Evolutionary conservation across 2,888 invertebrate genomes (phyloP), one percentile per base, ranked within the genome.

Genomic region (Perizoma flavofasciatum): DNA sequence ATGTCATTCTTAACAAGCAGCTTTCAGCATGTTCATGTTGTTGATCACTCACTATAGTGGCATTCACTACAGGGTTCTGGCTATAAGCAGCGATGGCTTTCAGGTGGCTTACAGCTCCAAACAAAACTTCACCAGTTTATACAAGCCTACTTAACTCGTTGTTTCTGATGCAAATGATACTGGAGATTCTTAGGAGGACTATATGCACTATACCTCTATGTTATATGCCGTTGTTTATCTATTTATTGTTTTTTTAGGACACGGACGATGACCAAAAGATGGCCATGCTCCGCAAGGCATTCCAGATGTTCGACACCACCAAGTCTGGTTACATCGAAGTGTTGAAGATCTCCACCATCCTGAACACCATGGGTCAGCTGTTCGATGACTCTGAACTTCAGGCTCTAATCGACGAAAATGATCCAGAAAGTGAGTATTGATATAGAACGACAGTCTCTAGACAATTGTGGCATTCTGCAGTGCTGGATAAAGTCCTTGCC

Each of bases 261-360:
- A 79, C 88, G 61, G 96, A 96, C 80, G 96, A 96, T 79, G 95
- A 95, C 73, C 96, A 96, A 84, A 96, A 96, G 89, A 94, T 95
- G 94, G 96, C 95, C 92, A 97, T 98, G 90, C 96, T 98, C 94
- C 96, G 97, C 83, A 98, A 97, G 89, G 98, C 98, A 75, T 98
- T 98, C 94, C 97, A 97, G 90, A 98, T 98, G 98, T 98, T 98
- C 82, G 98, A 98, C 90, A 97, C 97, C 70, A 96, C 96, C 73
- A 98, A 98, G 92, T 95, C 95, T 64, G 98, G 98, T 49, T 97
- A 96, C 89, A 98, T 98, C 70, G 97, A 98, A 72, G 97, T 97
- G 43, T 91, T 96, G 55, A 98, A 98, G 88, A 96, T 98, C 83
- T 96, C 97, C 68, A 98, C 97, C 73, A 98, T 98, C 77, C 92